Conservation (phyloP, 1,140 invertebrate species). For the Lepidurus arcticus region DNA sequence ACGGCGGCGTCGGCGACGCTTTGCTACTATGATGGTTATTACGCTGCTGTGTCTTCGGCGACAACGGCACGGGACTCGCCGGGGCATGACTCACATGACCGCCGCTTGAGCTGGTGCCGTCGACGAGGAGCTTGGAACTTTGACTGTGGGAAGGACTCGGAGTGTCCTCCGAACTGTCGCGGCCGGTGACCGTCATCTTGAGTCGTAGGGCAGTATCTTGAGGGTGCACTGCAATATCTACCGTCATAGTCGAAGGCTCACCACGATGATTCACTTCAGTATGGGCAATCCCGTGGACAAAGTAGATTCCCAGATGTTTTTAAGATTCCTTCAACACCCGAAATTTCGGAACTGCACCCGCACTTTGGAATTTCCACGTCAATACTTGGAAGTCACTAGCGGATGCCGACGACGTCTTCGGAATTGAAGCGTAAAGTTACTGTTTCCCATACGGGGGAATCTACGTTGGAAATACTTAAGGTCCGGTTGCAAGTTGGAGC, state of each 20-base stretch:
- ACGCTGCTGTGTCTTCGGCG: not conserved
- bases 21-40: not conserved
- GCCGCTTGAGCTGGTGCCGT: constrained; percentile 8
- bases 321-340: not conserved
- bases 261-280: not conserved
- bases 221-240: constrained; percentile 28
- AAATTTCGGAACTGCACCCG: too few species aligned
- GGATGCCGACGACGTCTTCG: too few species aligned
- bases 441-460: too few species aligned
- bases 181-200: constrained; percentile 29
- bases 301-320: not conserved
- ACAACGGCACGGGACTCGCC: not conserved
- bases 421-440: too few species aligned
- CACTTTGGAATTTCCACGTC: too few species aligned
- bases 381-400: too few species aligned
- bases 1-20: constrained; percentile 31
- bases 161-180: constrained; percentile 18
- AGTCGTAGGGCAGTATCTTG: constrained; percentile 20
- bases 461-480: too few species aligned
- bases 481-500: not conserved
- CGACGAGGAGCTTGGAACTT: not conserved
- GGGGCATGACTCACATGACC: not conserved
- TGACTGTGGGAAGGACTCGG: constrained; percentile 7
- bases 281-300: not conserved
- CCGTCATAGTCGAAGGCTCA: constrained; percentile 28